phyloP scores from a whole-genome alignment of 2,113 vertebrate genomes.

The Malurus elegans region DNA sequence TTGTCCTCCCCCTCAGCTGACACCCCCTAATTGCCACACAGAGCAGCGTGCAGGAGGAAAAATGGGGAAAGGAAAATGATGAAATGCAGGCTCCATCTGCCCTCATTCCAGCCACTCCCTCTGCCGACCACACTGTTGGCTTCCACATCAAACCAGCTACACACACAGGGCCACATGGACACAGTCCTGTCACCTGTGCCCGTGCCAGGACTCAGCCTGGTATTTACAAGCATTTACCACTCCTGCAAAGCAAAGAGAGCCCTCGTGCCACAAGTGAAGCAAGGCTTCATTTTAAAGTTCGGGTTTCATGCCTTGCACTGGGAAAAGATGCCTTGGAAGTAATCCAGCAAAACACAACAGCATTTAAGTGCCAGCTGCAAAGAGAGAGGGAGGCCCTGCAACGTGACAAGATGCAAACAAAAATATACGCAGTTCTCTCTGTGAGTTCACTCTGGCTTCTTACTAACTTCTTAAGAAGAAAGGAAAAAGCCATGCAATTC shows the following conservation, averaged over 20 bases:
- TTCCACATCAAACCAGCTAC: accelerated
- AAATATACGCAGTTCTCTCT: background rate
- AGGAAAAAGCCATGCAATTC: background rate
- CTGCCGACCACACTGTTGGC: background rate
- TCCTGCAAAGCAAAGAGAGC: background rate
- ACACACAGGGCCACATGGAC: accelerated
- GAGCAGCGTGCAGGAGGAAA: accelerated
- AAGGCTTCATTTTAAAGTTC: background rate
- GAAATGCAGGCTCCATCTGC: background rate
- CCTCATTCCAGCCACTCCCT: accelerated
- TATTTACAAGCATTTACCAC: background rate
- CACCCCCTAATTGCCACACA: accelerated
- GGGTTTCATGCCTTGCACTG: background rate
- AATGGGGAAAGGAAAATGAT: background rate
- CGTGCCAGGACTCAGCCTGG: background rate
- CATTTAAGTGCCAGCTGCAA: background rate
- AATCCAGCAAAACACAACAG: accelerated
- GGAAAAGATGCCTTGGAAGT: background rate
- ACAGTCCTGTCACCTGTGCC: accelerated
- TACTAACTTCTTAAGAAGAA: background rate
- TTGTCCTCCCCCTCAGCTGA: background rate
- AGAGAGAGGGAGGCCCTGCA: background rate
- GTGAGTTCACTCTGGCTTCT: background rate
- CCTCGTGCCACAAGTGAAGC: background rate
- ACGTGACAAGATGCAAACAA: background rate